phyloP scores from a whole-genome alignment of 2,888 invertebrate genomes.

The Microplitis deprimator region DNA sequence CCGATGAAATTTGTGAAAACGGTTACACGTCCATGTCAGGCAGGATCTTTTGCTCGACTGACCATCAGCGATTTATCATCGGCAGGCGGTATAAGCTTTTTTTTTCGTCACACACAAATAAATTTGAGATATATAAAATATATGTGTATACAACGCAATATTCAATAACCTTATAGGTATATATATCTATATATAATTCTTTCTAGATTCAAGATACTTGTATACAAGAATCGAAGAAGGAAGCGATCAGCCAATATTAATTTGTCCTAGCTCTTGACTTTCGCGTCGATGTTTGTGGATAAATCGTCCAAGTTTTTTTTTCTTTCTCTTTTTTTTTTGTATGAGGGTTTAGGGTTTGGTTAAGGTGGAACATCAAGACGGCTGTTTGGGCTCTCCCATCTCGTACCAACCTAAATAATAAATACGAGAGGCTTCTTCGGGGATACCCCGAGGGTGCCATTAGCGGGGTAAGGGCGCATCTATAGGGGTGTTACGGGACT shows the following conservation, averaged over 20 bases:
- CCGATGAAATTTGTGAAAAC: conserved; percentile 35
- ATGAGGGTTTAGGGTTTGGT: conserved; percentile 7
- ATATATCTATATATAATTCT: conserved; percentile 23
- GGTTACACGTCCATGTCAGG: conserved; percentile 37
- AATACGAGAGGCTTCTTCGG: conserved; percentile 68
- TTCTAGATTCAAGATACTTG: conserved; percentile 6
- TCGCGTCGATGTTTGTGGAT: conserved; percentile 60
- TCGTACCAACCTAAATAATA: conserved; percentile 67
- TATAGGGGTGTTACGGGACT: conserved; percentile 36
- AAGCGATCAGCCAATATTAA: conserved; percentile 36
- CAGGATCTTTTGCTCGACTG: conserved; percentile 43
- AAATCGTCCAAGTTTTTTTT: conserved; percentile 57
- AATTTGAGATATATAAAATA: background rate
- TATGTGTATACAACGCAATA: background rate
- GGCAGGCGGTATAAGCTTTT: conserved; percentile 38
- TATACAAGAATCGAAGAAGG: conserved; percentile 29
- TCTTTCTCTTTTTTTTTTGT: conserved; percentile 16
- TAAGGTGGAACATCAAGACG: conserved; percentile 36
- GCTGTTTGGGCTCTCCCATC: conserved; percentile 53
- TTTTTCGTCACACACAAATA: conserved; percentile 25
- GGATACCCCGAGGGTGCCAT: conserved; percentile 71
- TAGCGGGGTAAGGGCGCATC: conserved; percentile 66
- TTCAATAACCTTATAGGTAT: conserved; percentile 7
- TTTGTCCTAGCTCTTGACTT: conserved; percentile 30
- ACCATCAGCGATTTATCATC: conserved; percentile 43